Evolutionary conservation across 2,888 invertebrate genomes (phyloP), one percentile per base, ranked within the genome.

Genomic region (Suillia variegata): DNA sequence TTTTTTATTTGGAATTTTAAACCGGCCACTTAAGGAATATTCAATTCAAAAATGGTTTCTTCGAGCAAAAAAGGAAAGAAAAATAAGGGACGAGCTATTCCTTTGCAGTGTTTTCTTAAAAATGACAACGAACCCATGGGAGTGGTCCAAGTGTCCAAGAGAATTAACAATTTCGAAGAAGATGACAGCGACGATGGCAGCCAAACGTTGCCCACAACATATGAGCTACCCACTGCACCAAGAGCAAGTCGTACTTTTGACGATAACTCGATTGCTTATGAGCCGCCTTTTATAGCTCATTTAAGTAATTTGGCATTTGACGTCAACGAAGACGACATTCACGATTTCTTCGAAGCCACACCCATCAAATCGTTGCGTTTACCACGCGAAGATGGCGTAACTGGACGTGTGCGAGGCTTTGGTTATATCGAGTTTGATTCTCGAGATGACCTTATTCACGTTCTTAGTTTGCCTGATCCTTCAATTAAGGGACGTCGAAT

Each of bases 261-360:
- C 75, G 94, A 94, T 73, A 89, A 92, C 72, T 88, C 89, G 78
- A 89, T 98, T 54, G 96, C 97, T 13, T 87, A 86, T 56, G 87
- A 87, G 62, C 90, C 93, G 10, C 98, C 98, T 2, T 98, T 86
- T 82, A 90, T 91, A 64, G 96, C 94, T 12, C 93, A 93, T 81
- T 86, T 98, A 64, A 93, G 94, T 63, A 97, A 97, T 84, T 85
- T 98, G 78, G 93, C 96, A 17, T 98, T 94, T 78, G 97, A 97
- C 79, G 89, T 93, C 6, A 89, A 90, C 50, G 93, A 95, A 74
- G 89, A 89, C 18, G 94, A 94, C 76, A 89, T 98, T 69, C 83
- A 85, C 18, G 88, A 89, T 6, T 91, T 95, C 76, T 96, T 97
- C 76, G 89, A 67, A 5, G 49, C 67, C 13, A 72, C 73, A 31